Evolutionary conservation across 2,113 vertebrate species (phyloP), one percentile per base, ranked within the genome.

Genomic region (Platysternon megacephalum): DNA sequence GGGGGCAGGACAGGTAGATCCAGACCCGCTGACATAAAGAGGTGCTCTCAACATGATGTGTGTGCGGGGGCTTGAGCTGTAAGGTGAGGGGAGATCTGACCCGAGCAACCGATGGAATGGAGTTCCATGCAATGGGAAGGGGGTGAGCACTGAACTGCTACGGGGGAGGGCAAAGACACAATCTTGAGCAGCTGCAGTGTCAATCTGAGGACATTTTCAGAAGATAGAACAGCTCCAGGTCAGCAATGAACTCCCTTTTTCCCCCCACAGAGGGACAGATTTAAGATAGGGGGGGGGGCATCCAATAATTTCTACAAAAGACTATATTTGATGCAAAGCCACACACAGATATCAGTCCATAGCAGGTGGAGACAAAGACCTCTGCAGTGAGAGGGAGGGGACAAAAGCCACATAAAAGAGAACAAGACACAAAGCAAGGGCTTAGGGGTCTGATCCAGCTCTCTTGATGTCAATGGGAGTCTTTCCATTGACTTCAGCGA

Each of bases 41-140:
- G 35, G 32, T 19, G 42, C n/a, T 72, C 46, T 0, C 2, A 51
- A 32, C 74, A 82, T 11, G 0, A 76, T n/a, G 14, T 26, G 39
- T 29, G 21, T 6, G 42, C 8, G 16, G 35, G 55, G 26, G 65
- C 13, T 76, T 85, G 86, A 80, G 78, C 53, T 13, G 28, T 21
- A 16, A 16, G 6, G 13, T 28, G 81, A 42, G 61, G 22, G 35
- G 48, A 86, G 74, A 89, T 51, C 13, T 19, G 26, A 55, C 39
- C 11, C 21, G 7, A 56, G 28, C 26, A 0, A 0, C 21, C 32
- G 29, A 46, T 46, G 46, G 42, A 44, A 65, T 29, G 3, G 11
- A n/a, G 29, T 72, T 72, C 65, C 35, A 39, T 72, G 65, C 35
- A 24, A 24, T 22, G 11, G 32, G 44, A 79, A 49, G 53, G 83